Evolutionary conservation across 2,888 invertebrate species (phyloP).

Genomic region (Sturmia bella): DNA sequence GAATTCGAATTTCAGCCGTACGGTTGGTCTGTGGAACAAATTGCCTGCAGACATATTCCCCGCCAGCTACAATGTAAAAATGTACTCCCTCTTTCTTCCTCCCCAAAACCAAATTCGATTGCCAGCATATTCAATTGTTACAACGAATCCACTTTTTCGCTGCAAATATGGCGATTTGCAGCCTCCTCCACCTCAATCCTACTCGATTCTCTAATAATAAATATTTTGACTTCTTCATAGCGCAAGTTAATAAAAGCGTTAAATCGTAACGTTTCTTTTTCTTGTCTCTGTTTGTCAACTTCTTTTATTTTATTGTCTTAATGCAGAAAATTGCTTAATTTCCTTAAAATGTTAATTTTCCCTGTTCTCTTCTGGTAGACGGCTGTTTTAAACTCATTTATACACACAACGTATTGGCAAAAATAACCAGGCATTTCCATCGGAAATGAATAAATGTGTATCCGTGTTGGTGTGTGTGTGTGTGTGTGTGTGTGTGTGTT

Average conservation of each 20-base stretch:
- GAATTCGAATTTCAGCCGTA: too few species aligned
- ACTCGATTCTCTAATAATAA: too few species aligned
- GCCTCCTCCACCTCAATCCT: too few species aligned
- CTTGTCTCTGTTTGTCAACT: slow-evolving; percentile 30
- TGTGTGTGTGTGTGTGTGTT: slow-evolving; percentile 7
- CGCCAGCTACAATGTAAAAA: too few species aligned
- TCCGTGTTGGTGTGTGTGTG: background rate
- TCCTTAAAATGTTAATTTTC: slow-evolving; percentile 58
- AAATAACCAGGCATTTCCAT: slow-evolving; percentile 77
- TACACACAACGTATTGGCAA: slow-evolving; percentile 24
- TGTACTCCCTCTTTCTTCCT: too few species aligned
- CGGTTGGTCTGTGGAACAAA: too few species aligned
- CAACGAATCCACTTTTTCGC: too few species aligned
- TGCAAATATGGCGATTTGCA: too few species aligned
- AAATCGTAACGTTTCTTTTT: slow-evolving; percentile 52
- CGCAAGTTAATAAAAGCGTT: slow-evolving; percentile 64
- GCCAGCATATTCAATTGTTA: too few species aligned
- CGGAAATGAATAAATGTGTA: slow-evolving; percentile 56
- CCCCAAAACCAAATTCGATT: too few species aligned
- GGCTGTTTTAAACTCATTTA: slow-evolving; percentile 71
- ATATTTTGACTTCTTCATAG: slow-evolving; percentile 16
- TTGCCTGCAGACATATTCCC: too few species aligned
- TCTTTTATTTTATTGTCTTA: slow-evolving; percentile 47
- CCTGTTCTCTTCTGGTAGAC: slow-evolving; percentile 15
- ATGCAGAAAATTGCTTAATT: slow-evolving; percentile 56